Conservation (phyloP, 1,140 invertebrate species). For the Acromyrmex heyeri region DNA sequence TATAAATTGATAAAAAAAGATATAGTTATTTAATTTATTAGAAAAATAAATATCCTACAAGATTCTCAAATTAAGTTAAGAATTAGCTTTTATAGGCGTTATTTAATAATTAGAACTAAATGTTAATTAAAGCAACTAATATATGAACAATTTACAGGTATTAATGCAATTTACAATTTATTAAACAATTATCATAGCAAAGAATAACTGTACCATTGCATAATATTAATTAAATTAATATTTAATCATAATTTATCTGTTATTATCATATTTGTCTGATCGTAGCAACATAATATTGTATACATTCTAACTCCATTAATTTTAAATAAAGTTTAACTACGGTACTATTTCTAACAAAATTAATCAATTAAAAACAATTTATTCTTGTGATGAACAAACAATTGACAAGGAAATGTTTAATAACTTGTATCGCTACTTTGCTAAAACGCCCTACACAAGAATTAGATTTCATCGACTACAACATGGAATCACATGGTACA, state of each 20-base stretch:
- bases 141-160: neutral
- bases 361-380: neutral
- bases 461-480: slow-evolving; percentile 31
- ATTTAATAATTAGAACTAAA: neutral
- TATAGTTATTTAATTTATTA: neutral
- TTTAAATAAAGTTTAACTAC: neutral
- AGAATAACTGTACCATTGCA: neutral
- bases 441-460: neutral
- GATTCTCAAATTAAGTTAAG: neutral
- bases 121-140: neutral
- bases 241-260: neutral
- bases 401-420: neutral
- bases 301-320: neutral
- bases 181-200: neutral
- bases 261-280: neutral
- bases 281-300: neutral
- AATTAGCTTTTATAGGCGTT: neutral
- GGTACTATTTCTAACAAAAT: neutral
- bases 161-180: slow-evolving; percentile 9
- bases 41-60: neutral
- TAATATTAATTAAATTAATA: neutral
- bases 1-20: neutral
- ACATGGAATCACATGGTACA: slow-evolving; percentile 20
- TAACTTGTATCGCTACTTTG: neutral
- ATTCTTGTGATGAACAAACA: neutral